Conservation (phyloP, 2,797 vertebrate genomes). For the Coluber constrictor region DNA sequence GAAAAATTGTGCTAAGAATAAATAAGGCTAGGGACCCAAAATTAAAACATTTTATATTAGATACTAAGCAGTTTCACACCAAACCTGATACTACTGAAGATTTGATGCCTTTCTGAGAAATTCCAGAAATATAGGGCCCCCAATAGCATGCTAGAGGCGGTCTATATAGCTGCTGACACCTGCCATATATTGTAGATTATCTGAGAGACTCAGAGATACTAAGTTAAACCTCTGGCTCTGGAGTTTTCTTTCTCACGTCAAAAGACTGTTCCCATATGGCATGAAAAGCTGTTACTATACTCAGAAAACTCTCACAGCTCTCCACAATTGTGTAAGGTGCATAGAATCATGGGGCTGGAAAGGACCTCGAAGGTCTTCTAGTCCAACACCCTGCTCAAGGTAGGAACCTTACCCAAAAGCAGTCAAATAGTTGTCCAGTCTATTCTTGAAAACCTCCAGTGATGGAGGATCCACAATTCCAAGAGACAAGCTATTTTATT, state of each 20-base stretch:
- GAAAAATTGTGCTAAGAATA: not conserved
- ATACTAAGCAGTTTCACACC: not conserved
- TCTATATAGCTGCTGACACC: not conserved
- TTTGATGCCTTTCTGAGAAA: not conserved
- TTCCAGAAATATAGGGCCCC: not conserved
- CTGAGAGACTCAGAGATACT: not conserved
- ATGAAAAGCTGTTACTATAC: not conserved
- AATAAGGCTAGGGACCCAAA: not conserved
- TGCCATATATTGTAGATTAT: not conserved
- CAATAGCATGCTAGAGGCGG: not conserved
- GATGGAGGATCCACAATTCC: not conserved
- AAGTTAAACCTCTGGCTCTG: not conserved
- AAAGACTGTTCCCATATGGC: not conserved
- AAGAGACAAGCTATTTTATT: not conserved
- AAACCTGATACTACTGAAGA: not conserved
- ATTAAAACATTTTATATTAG: not conserved
- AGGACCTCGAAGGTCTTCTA: no score
- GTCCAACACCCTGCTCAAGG: not conserved
- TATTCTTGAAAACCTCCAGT: not conserved
- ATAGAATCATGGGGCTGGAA: no score
- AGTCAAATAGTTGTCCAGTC: not conserved
- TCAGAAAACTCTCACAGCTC: not conserved
- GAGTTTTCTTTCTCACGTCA: not conserved
- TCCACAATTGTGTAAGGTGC: not conserved
- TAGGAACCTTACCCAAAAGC: not conserved